These are phyloP conservation scores for Pithys albifrons DNA, from an alignment of 2,113 vertebrate species.

Conservation along the genomic window DNA sequence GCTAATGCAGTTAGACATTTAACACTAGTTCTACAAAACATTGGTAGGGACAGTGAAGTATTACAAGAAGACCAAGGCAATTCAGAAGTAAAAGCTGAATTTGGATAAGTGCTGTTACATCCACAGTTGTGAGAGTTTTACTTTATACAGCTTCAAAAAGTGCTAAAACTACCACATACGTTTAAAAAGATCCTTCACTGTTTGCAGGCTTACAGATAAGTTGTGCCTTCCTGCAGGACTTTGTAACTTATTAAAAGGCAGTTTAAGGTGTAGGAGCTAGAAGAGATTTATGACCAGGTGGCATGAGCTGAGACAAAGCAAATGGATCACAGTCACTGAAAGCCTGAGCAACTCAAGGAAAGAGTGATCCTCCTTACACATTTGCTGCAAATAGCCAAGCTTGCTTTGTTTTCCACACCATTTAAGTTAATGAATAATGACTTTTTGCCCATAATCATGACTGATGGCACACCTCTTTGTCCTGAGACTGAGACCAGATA, in stretches of 20 bases:
- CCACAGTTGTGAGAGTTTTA: not conserved
- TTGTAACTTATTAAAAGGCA: not conserved
- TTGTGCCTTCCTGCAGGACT: not conserved
- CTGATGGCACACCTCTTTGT: not conserved
- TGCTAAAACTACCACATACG: no score
- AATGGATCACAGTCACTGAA: not conserved
- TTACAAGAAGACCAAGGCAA: not conserved
- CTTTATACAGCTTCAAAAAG: not conserved
- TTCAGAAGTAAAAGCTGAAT: not conserved
- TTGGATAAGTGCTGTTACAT: not conserved
- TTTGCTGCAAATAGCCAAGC: not conserved
- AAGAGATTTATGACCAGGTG: slow-evolving; percentile 1
- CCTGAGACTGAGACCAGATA: not conserved
- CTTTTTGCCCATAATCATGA: slow-evolving; percentile 15
- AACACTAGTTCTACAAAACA: not conserved
- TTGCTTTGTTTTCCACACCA: slow-evolving; percentile 24
- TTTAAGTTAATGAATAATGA: slow-evolving; percentile 21
- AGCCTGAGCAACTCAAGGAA: not conserved
- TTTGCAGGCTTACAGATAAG: not conserved
- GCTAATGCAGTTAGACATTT: not conserved
- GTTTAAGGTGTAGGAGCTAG: not conserved
- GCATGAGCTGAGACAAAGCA: not conserved
- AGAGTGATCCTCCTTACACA: not conserved
- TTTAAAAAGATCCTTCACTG: not conserved
- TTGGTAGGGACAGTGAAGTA: not conserved